Percentiles rank a stretch among this genome's conserved stretches.
These are phyloP conservation scores for Cliona cf. orientalis DNA, from an alignment of 37 sponge, comb jelly and placozoan species.

Conservation along the genomic window DNA sequence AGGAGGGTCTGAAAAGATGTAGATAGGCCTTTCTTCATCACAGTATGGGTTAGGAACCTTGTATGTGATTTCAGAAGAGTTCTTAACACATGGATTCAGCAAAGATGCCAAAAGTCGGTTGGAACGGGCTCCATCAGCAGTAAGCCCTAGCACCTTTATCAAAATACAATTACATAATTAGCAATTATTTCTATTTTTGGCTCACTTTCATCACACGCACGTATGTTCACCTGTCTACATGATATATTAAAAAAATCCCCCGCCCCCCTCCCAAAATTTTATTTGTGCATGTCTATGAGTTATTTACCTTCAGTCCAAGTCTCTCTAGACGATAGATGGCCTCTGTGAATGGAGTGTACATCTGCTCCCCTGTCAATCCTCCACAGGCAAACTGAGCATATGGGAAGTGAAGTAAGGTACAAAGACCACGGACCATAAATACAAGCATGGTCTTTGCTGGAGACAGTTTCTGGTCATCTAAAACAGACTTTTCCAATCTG, in stretches of 20 bases:
- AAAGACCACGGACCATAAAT: constrained; percentile 12
- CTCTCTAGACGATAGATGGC: background rate
- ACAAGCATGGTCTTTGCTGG: constrained; percentile 7
- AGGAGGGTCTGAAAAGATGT: constrained; percentile 9
- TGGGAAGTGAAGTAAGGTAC: background rate
- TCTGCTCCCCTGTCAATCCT: background rate
- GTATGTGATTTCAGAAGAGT: constrained; percentile 1
- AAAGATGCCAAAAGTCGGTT: too few species aligned
- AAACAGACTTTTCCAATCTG: background rate
- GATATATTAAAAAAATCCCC: too few species aligned
- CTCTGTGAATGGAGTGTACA: background rate
- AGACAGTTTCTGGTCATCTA: too few species aligned
- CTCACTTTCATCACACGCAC: too few species aligned
- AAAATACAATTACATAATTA: too few species aligned
- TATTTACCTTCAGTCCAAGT: background rate
- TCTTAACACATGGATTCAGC: background rate
- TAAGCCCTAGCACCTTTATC: constrained; percentile 17
- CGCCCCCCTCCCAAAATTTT: too few species aligned
- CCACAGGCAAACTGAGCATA: constrained; percentile 12
- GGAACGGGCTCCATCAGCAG: constrained; percentile 9
- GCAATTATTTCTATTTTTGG: too few species aligned
- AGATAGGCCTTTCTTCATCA: background rate
- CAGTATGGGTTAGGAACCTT: background rate
- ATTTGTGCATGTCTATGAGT: too few species aligned
- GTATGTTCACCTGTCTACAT: too few species aligned